Conservation (phyloP, 2,888 invertebrate genomes). For the Sturmia bella region DNA sequence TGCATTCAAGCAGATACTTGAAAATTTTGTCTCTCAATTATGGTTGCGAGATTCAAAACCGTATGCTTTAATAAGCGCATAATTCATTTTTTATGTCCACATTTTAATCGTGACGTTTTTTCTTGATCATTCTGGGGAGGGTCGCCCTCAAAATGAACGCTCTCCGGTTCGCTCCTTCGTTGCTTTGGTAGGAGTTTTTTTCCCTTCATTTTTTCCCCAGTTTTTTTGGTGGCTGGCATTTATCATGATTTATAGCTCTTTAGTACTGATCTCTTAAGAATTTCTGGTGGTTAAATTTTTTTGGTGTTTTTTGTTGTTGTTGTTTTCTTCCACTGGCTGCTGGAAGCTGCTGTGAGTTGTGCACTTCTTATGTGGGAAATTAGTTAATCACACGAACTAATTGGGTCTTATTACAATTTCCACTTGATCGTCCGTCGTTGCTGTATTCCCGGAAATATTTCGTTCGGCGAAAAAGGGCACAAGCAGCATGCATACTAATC, state of each 20-base stretch:
- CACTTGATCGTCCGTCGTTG: conserved; percentile 49
- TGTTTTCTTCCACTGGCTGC: neutral
- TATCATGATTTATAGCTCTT: conserved; percentile 67
- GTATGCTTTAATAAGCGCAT: conserved; percentile 71
- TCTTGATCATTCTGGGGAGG: conserved; percentile 26
- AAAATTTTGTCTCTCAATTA: conserved; percentile 66
- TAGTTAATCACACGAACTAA: conserved; percentile 70
- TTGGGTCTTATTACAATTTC: conserved; percentile 65
- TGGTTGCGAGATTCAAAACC: conserved; percentile 46
- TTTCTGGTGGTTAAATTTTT: conserved; percentile 47
- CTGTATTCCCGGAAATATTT: conserved; percentile 67
- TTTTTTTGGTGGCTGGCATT: conserved; percentile 35
- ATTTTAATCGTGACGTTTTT: conserved; percentile 71
- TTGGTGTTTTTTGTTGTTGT: neutral
- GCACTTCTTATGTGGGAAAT: conserved; percentile 66
- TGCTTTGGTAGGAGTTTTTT: conserved; percentile 18
- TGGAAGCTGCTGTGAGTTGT: conserved; percentile 1
- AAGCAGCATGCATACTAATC: conserved; percentile 34
- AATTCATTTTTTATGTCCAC: conserved; percentile 74
- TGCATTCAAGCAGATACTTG: conserved; percentile 24
- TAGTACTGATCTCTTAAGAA: conserved; percentile 64
- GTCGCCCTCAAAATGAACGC: conserved; percentile 42
- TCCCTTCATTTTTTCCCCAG: neutral
- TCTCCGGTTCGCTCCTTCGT: conserved; percentile 7
- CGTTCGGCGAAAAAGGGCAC: conserved; percentile 3